Evolutionary conservation across 2,113 vertebrate species (phyloP).

Genomic region (Tragelaphus scriptus): DNA sequence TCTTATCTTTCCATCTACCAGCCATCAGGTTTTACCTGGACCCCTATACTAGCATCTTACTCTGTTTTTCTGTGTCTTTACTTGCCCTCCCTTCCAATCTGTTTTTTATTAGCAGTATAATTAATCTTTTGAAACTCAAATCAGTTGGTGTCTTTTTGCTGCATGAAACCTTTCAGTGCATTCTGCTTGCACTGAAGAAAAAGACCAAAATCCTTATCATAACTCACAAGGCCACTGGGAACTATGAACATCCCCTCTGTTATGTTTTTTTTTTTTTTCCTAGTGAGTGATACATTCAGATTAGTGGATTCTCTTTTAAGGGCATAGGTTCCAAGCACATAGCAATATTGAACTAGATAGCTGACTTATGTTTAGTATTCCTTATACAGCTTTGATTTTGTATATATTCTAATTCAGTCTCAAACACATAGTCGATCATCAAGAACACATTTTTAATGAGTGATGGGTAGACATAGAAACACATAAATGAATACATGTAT

Average conservation of each 20-base stretch:
- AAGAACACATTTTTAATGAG: not conserved
- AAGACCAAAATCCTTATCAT: not conserved
- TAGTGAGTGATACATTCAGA: not conserved
- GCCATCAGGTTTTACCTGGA: not conserved
- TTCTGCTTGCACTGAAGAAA: not conserved
- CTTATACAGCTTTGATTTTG: not conserved
- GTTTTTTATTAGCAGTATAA: not conserved
- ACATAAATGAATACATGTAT: not conserved
- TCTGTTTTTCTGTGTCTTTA: conserved; percentile 4
- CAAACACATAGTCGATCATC: not conserved
- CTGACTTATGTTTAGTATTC: not conserved
- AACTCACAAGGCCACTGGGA: not conserved
- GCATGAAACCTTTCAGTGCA: not conserved
- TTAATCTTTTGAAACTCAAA: not conserved
- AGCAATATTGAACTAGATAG: not conserved
- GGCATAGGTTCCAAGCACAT: not conserved
- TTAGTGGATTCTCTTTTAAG: not conserved
- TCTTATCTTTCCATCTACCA: not conserved
- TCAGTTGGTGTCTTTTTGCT: not conserved
- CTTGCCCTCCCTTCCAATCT: not conserved
- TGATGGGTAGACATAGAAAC: not conserved
- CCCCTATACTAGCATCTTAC: not conserved
- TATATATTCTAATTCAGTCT: not conserved
- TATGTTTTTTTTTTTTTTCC: not conserved
- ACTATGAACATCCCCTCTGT: not conserved